Evolutionary conservation across 2,113 vertebrate genomes (phyloP).

Genomic region (Cryptotis parvus): DNA sequence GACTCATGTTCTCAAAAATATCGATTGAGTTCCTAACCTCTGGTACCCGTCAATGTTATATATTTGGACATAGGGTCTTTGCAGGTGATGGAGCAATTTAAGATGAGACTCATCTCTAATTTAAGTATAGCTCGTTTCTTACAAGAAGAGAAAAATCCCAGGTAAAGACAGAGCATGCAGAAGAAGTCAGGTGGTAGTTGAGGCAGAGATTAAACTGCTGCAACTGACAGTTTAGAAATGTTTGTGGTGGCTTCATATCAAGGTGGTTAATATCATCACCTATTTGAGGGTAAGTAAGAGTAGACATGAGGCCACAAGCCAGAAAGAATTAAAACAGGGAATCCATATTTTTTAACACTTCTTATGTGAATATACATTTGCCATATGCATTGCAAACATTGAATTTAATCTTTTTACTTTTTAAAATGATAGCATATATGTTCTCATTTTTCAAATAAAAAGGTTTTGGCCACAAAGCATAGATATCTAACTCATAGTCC

Average conservation of each 20-base stretch:
- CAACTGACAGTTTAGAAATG: neutral
- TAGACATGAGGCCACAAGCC: neutral
- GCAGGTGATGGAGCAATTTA: conserved; percentile 17
- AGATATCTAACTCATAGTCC: neutral
- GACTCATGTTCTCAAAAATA: neutral
- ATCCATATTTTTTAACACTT: too few species aligned
- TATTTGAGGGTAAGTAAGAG: neutral
- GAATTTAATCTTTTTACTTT: neutral
- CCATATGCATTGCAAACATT: neutral
- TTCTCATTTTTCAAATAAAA: neutral
- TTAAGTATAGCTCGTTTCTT: neutral
- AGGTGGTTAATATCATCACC: neutral
- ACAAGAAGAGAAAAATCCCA: neutral
- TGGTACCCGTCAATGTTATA: neutral
- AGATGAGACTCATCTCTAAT: neutral
- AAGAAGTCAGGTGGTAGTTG: neutral
- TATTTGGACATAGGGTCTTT: neutral
- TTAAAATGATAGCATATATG: too few species aligned
- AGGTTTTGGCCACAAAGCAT: neutral
- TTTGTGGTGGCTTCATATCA: neutral
- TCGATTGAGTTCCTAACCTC: neutral
- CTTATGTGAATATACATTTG: too few species aligned
- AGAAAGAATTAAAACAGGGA: neutral
- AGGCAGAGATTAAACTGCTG: neutral
- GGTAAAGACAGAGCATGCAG: neutral